Conservation (phyloP, 2,888 invertebrate species). For the Philereme transversata region DNA sequence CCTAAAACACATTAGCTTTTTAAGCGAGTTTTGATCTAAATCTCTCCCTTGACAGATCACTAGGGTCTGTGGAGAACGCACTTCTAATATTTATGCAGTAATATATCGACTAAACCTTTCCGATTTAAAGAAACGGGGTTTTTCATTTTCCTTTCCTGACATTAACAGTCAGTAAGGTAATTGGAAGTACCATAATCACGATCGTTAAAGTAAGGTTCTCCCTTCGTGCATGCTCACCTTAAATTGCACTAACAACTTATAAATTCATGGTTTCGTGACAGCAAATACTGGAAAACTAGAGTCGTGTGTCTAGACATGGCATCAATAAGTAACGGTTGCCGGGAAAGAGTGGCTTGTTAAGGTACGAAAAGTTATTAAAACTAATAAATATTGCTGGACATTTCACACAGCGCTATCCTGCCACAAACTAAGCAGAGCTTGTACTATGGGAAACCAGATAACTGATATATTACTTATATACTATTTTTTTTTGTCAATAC, state of each 20-base stretch:
- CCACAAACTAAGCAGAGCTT: too few relatives aligned
- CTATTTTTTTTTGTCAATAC: too few relatives aligned
- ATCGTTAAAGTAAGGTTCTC: constrained; percentile 43
- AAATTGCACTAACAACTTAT: constrained; percentile 58
- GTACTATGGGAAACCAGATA: too few relatives aligned
- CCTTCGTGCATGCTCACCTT: constrained; percentile 41
- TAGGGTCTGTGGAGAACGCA: too few relatives aligned
- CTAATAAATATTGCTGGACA: too few relatives aligned
- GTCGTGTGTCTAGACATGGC: constrained; percentile 67
- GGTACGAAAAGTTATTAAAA: background rate
- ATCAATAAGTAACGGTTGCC: constrained; percentile 74
- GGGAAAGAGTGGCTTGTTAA: constrained; percentile 60
- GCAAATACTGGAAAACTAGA: constrained; percentile 63
- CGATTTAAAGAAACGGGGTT: background rate
- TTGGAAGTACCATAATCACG: constrained; percentile 40
- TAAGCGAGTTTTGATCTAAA: too few relatives aligned
- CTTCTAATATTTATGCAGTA: background rate
- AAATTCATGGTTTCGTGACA: constrained; percentile 71
- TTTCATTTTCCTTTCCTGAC: constrained; percentile 10
- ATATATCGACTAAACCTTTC: background rate
- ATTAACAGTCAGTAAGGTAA: constrained; percentile 18
- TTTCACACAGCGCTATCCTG: too few relatives aligned
- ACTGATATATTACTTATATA: too few relatives aligned
- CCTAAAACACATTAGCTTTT: too few relatives aligned
- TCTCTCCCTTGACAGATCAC: too few relatives aligned